These are phyloP conservation scores for Eulemur macaco DNA, from an alignment of 2,113 vertebrate species.

Conservation along the genomic window DNA sequence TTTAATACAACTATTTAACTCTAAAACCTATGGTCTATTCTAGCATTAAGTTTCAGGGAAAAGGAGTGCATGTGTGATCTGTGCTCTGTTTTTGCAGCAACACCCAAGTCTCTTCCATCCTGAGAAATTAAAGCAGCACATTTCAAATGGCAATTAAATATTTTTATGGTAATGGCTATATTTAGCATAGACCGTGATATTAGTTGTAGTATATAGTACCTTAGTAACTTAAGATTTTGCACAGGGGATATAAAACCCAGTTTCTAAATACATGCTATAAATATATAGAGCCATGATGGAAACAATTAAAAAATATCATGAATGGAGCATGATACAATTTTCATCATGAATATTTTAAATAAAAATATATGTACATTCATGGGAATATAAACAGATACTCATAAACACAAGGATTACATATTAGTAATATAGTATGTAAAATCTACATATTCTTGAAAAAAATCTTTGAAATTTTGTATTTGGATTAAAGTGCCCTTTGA, in stretches of 20 bases:
- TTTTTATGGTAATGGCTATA: slow-evolving; percentile 59
- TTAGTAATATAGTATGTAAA: background rate
- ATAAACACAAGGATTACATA: slow-evolving; percentile 7
- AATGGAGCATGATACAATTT: background rate
- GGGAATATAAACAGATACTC: background rate
- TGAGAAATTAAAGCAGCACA: slow-evolving; percentile 51
- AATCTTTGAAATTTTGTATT: background rate
- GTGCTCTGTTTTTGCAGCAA: background rate
- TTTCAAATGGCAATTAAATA: slow-evolving; percentile 55
- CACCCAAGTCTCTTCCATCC: slow-evolving; percentile 46
- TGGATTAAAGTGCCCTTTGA: slow-evolving; percentile 55
- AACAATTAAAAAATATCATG: slow-evolving; percentile 49
- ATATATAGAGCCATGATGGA: slow-evolving; percentile 1
- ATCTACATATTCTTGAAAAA: slow-evolving; percentile 14
- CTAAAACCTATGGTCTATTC: background rate
- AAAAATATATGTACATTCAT: background rate
- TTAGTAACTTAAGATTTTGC: background rate
- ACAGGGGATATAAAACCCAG: slow-evolving; percentile 13
- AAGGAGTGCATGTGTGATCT: background rate
- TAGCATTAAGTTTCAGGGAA: slow-evolving; percentile 22
- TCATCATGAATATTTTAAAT: background rate
- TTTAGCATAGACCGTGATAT: slow-evolving; percentile 29
- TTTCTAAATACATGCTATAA: slow-evolving; percentile 33
- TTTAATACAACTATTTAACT: background rate
- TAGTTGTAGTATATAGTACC: background rate